Evolutionary conservation across 2,888 invertebrate species (phyloP).

Genomic region (Steromphala cineraria): DNA sequence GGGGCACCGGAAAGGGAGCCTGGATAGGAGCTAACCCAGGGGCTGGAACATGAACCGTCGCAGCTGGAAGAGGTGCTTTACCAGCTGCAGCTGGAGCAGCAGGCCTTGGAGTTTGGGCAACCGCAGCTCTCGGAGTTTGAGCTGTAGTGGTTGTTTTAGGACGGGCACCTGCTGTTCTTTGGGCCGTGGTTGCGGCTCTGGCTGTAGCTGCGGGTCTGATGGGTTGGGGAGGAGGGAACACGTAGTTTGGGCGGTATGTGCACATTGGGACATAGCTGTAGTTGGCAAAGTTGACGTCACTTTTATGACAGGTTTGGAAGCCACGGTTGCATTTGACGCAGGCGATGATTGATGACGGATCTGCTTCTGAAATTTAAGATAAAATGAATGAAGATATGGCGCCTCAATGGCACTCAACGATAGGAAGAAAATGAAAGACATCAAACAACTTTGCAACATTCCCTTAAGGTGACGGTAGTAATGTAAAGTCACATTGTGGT

Average conservation of each 20-base stretch:
- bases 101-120: neutral
- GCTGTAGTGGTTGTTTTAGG: neutral
- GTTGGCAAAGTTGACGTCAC: conserved; percentile 26
- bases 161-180: neutral
- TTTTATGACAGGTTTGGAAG: conserved; percentile 5
- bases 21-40: neutral
- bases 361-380: neutral
- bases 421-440: neutral
- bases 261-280: conserved; percentile 22
- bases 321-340: conserved; percentile 23
- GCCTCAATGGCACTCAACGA: neutral
- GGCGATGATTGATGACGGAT: neutral
- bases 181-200: neutral
- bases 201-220: neutral
- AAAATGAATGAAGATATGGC: neutral
- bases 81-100: neutral
- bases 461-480: too few species aligned
- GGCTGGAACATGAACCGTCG: neutral
- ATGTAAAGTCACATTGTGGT: too few species aligned
- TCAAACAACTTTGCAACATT: too few species aligned
- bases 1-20: too few species aligned
- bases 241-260: conserved; percentile 10
- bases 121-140: neutral
- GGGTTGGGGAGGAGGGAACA: neutral
- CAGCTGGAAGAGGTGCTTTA: neutral